Conservation (phyloP, 2,797 vertebrate genomes). For the Gorsachius magnificus region DNA sequence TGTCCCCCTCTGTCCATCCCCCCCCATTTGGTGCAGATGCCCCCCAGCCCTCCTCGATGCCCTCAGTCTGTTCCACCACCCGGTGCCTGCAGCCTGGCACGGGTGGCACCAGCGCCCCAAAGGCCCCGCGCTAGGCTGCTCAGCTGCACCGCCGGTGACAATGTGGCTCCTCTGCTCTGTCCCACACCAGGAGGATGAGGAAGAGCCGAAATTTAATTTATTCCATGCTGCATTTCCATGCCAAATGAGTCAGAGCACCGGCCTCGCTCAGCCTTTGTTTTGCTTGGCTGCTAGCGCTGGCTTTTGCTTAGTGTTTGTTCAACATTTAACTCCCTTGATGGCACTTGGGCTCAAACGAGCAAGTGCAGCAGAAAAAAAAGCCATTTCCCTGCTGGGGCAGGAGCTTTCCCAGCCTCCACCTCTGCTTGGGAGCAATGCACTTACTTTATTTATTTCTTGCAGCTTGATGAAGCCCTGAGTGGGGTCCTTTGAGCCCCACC, state of each 20-base stretch:
- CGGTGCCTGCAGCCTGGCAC: not conserved
- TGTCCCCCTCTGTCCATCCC: too few relatives aligned
- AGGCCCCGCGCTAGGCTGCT: not conserved
- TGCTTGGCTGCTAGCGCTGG: not conserved
- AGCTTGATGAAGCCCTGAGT: not conserved
- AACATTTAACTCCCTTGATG: constrained; percentile 21
- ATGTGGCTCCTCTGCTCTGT: rapidly evolving
- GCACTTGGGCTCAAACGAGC: constrained; percentile 13
- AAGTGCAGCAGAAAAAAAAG: not conserved
- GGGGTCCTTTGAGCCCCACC: not conserved
- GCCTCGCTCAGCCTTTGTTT: constrained; percentile 28
- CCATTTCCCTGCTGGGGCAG: not conserved
- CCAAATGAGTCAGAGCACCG: constrained; percentile 43
- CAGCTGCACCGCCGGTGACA: rapidly evolving
- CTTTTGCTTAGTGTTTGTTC: constrained; percentile 39
- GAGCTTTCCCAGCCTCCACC: not conserved
- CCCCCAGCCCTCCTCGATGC: rapidly evolving
- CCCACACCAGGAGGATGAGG: not conserved
- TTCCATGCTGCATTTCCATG: constrained; percentile 5
- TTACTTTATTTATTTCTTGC: not conserved
- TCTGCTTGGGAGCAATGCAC: rapidly evolving
- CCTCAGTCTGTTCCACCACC: not conserved
- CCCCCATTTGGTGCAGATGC: too few relatives aligned
- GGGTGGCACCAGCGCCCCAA: not conserved
- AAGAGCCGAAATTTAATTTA: constrained; percentile 14